Percentiles rank a stretch among this genome's conserved stretches.
Evolutionary conservation across 1,140 invertebrate species (phyloP).

Genomic region (Acromyrmex echinatior): DNA sequence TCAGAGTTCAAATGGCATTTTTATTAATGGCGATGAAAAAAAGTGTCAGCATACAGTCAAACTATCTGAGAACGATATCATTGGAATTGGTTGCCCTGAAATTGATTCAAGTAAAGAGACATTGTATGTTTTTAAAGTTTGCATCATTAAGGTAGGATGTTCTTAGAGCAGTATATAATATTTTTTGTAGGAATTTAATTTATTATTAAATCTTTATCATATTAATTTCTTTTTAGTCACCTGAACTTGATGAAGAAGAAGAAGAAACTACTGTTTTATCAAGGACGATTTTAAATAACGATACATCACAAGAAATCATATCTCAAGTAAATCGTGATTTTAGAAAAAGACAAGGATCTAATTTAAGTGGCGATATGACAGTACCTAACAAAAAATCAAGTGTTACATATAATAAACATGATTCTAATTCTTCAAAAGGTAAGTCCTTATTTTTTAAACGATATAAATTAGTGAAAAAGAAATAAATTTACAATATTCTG

Average conservation of each 20-base stretch:
- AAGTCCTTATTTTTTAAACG: background rate
- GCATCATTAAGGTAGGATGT: conserved; percentile 25
- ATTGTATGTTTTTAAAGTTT: conserved; percentile 71
- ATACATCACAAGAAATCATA: background rate
- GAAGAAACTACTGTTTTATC: background rate
- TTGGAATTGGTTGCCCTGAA: conserved; percentile 75
- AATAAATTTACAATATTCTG: background rate
- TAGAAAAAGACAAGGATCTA: conserved; percentile 7
- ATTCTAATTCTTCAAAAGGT: conserved; percentile 18
- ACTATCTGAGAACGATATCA: conserved; percentile 69
- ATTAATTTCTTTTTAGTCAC: background rate
- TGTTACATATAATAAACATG: background rate
- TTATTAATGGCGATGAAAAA: conserved; percentile 66
- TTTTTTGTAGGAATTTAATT: background rate
- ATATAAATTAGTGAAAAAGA: background rate
- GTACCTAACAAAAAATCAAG: conserved; percentile 63
- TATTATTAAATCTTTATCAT: conserved; percentile 5
- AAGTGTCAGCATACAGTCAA: conserved; percentile 26
- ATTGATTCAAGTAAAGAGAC: background rate
- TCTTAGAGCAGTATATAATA: background rate
- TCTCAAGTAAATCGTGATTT: background rate
- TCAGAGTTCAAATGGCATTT: conserved; percentile 78
- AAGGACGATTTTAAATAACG: conserved; percentile 25
- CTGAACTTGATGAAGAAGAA: background rate
- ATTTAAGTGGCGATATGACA: background rate